These are phyloP conservation scores for Haemorhous mexicanus DNA, from an alignment of 2,113 vertebrate species.

Conservation along the genomic window DNA sequence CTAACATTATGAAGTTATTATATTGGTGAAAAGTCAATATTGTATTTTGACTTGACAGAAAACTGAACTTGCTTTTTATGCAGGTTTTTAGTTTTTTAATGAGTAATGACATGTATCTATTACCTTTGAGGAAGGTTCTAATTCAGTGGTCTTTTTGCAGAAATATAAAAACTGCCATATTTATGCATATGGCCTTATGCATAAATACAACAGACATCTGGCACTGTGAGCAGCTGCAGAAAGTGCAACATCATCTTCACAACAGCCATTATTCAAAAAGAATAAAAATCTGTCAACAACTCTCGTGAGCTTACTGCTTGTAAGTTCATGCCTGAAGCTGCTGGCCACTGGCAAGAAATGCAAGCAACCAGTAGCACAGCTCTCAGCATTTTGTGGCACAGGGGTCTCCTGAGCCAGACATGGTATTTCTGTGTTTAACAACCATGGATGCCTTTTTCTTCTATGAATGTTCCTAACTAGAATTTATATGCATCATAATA, in stretches of 20 bases:
- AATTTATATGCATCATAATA: neutral
- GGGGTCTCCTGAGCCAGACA: neutral
- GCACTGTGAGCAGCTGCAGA: neutral
- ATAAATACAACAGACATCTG: neutral
- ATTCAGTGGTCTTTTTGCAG: neutral
- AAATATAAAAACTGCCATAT: neutral
- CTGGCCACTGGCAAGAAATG: neutral
- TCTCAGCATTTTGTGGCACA: neutral
- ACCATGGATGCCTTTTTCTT: neutral
- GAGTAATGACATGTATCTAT: neutral
- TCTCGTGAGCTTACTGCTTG: rapidly evolving
- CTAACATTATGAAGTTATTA: neutral
- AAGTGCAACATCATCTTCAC: neutral
- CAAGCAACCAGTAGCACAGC: neutral
- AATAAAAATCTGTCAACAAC: neutral
- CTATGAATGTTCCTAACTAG: neutral
- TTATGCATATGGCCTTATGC: neutral
- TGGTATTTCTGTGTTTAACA: neutral
- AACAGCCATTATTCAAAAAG: neutral
- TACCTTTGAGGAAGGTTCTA: neutral
- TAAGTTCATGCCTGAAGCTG: neutral
- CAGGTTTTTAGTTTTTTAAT: neutral
- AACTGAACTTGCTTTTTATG: neutral
- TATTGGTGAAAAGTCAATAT: neutral
- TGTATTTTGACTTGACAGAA: neutral